A percentile compares a stretch with the other conserved stretches of the same genome.
Evolutionary conservation across 2,113 vertebrate species (phyloP).

Genomic region (Seriola dumerili): DNA sequence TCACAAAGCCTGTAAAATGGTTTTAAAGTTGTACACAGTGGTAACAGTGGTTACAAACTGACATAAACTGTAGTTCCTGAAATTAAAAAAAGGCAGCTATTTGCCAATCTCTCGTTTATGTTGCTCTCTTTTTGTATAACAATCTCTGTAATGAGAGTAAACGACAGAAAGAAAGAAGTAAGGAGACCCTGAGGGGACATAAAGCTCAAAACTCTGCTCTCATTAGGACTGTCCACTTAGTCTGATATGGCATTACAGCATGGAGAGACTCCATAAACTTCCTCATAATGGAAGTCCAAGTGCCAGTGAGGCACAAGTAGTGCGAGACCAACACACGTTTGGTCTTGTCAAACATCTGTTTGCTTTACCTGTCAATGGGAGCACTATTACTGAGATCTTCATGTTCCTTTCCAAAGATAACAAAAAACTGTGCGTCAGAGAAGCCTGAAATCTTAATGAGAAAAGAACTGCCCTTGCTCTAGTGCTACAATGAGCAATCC

Average conservation of each 20-base stretch:
- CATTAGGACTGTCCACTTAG: conserved; percentile 3
- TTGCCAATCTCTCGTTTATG: conserved; percentile 26
- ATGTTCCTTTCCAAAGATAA: background rate
- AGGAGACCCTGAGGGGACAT: conserved; percentile 20
- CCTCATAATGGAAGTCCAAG: background rate
- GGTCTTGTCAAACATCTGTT: background rate
- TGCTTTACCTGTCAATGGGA: background rate
- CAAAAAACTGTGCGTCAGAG: background rate
- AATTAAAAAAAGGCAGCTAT: conserved; percentile 9
- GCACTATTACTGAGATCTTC: background rate
- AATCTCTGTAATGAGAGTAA: conserved; percentile 12
- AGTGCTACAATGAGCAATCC: conserved; percentile 28
- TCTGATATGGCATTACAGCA: conserved; percentile 2
- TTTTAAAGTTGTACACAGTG: conserved; percentile 32
- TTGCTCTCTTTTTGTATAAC: conserved; percentile 24
- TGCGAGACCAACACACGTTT: background rate
- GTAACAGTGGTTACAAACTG: conserved; percentile 32
- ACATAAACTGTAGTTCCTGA: background rate
- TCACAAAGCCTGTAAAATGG: conserved; percentile 48
- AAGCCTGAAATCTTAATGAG: background rate
- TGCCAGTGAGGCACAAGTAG: background rate
- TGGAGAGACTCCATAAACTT: background rate
- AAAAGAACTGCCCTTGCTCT: conserved; percentile 4
- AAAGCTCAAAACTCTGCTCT: conserved; percentile 15
- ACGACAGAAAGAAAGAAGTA: background rate